Percentiles rank a stretch among this genome's conserved stretches.
Evolutionary conservation across 2,113 vertebrate species (phyloP).

Genomic region (Corythornis cristatus): DNA sequence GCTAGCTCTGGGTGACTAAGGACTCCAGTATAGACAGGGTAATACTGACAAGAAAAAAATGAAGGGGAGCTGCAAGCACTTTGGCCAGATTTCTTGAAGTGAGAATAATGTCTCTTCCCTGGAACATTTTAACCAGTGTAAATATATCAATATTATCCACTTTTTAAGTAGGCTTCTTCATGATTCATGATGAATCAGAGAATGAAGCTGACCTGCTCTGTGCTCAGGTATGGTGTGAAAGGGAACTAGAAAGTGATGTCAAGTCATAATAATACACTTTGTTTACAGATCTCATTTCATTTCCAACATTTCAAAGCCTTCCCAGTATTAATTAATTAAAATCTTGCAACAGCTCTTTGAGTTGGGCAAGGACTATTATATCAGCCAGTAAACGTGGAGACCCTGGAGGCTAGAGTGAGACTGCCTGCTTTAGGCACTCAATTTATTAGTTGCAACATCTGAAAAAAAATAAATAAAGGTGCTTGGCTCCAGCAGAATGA

Average conservation of each 20-base stretch:
- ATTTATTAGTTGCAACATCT: constrained; percentile 18
- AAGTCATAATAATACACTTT: background rate
- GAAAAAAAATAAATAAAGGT: background rate
- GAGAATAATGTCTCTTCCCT: background rate
- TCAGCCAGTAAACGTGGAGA: background rate
- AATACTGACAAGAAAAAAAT: background rate
- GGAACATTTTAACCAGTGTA: background rate
- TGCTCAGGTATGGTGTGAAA: constrained; percentile 1
- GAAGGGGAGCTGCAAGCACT: background rate
- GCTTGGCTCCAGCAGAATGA: constrained; percentile 13
- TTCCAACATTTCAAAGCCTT: background rate
- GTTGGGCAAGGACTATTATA: background rate
- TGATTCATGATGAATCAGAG: constrained; percentile 1
- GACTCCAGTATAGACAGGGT: background rate
- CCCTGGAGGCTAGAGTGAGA: constrained; percentile 2
- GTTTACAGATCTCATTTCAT: background rate
- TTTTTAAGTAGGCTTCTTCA: background rate
- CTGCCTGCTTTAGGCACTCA: constrained; percentile 1
- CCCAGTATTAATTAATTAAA: constrained; percentile 25
- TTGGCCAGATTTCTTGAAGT: background rate
- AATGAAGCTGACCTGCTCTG: background rate
- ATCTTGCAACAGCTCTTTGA: background rate
- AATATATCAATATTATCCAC: background rate
- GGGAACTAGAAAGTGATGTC: background rate
- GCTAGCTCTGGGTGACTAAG: background rate